phyloP scores from a whole-genome alignment of 2,888 invertebrate species.

The Pristionchus entomophagus region DNA sequence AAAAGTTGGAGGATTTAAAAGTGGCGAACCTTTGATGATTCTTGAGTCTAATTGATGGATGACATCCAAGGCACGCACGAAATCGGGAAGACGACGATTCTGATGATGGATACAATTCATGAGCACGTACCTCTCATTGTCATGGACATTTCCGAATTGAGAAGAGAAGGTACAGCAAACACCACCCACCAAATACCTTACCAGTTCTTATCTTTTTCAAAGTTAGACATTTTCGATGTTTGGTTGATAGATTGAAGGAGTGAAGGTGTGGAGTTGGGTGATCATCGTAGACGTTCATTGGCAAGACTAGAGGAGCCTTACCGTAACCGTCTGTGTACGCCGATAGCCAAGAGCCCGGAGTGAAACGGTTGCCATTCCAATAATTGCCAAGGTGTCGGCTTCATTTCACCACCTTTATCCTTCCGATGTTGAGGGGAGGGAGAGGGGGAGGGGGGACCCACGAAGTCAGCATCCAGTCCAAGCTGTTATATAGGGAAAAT shows the following conservation, averaged over 20 bases:
- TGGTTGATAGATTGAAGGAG: no score
- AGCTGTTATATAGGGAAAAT: not conserved
- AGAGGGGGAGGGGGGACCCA: not conserved
- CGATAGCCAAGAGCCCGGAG: no score
- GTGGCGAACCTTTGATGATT: not conserved
- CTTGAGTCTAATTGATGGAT: not conserved
- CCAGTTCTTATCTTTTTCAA: not conserved
- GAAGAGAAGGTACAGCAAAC: not conserved
- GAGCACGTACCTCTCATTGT: not conserved
- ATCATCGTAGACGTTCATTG: no score
- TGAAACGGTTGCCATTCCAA: no score
- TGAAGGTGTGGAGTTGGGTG: no score
- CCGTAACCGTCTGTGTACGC: no score
- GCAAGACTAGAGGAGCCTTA: no score
- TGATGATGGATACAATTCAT: not conserved
- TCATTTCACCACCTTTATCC: no score
- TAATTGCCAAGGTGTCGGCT: no score
- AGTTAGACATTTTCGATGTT: no score
- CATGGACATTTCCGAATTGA: not conserved
- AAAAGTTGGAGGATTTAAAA: no score
- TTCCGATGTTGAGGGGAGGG: no score
- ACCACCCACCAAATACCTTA: not conserved
- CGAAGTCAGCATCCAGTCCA: not conserved
- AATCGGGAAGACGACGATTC: slow-evolving; percentile 43
- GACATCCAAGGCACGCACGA: slow-evolving; percentile 22